Conservation (phyloP, 2,888 invertebrate genomes). For the Lepetodrilus schrolli region DNA sequence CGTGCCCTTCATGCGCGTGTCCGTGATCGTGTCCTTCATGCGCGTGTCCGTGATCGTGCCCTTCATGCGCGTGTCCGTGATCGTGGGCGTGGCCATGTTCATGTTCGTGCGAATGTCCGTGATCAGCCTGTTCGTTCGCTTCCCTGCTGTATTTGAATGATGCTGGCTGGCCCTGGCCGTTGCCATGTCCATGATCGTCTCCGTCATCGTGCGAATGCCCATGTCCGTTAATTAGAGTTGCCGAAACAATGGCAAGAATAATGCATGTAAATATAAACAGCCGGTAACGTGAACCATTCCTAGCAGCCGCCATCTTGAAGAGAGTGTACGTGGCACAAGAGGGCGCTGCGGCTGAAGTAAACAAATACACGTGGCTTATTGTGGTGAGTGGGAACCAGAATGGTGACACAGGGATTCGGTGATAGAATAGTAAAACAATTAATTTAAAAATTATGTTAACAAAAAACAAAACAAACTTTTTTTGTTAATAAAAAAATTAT, state of each 20-base stretch:
- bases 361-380: constrained; percentile 28
- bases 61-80: constrained; percentile 38
- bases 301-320: constrained; percentile 31
- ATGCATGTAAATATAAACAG: constrained; percentile 1
- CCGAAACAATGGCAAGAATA: constrained; percentile 18
- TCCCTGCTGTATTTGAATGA: constrained; percentile 88
- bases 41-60: constrained; percentile 78
- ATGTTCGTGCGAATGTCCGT: too few relatives aligned
- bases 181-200: constrained; percentile 78
- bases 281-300: neutral
- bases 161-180: constrained; percentile 78
- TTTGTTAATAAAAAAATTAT: too few relatives aligned
- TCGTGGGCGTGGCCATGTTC: constrained; percentile 45
- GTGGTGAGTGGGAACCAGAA: too few relatives aligned
- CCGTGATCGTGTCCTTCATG: constrained; percentile 50
- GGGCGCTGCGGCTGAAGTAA: constrained; percentile 1
- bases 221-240: constrained; percentile 41
- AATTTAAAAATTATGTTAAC: too few relatives aligned
- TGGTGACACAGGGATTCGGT: too few relatives aligned
- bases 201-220: constrained; percentile 59
- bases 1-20: constrained; percentile 50
- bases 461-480: too few relatives aligned
- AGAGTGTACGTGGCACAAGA: constrained; percentile 32
- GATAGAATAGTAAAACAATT: too few relatives aligned
- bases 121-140: constrained; percentile 78